These are phyloP conservation scores for Danio choprae DNA, from an alignment of 2,797 vertebrate species.

Conservation along the genomic window DNA sequence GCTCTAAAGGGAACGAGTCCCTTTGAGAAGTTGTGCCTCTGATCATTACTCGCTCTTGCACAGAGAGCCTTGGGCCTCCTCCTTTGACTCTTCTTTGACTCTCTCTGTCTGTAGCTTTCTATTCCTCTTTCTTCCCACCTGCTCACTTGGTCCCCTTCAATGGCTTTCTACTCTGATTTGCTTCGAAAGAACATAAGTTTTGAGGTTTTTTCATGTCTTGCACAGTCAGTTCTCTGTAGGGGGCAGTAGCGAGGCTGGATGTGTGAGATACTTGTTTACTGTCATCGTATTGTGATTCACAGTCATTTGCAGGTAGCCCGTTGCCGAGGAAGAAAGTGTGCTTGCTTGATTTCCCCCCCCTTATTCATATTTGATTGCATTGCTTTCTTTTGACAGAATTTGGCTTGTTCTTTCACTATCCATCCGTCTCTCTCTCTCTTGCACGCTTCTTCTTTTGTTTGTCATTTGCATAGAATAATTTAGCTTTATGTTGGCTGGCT, in stretches of 20 bases:
- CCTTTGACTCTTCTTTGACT: constrained; percentile 40
- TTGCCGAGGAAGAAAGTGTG: not conserved
- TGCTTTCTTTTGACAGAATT: not conserved
- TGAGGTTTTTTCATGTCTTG: not conserved
- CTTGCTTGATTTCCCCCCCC: no score
- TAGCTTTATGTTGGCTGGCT: not conserved
- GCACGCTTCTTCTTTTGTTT: not conserved
- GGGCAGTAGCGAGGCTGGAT: constrained; percentile 41
- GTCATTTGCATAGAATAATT: not conserved
- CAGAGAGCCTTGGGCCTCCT: constrained; percentile 53
- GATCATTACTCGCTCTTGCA: constrained; percentile 46
- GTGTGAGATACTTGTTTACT: constrained; percentile 23
- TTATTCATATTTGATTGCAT: not conserved
- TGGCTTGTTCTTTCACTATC: not conserved
- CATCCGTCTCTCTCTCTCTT: constrained; percentile 31
- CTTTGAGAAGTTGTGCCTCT: constrained; percentile 56
- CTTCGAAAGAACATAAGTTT: constrained; percentile 27
- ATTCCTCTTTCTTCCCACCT: constrained; percentile 48
- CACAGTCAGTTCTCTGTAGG: constrained; percentile 39
- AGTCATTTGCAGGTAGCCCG: constrained; percentile 31
- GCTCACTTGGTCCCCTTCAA: constrained; percentile 34
- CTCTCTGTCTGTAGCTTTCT: constrained; percentile 42
- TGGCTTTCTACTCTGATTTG: constrained; percentile 44
- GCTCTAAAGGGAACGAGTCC: constrained; percentile 45
- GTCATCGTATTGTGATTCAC: constrained; percentile 33